Conservation (phyloP, 2,888 invertebrate species). For the Octonoba sinensis region DNA sequence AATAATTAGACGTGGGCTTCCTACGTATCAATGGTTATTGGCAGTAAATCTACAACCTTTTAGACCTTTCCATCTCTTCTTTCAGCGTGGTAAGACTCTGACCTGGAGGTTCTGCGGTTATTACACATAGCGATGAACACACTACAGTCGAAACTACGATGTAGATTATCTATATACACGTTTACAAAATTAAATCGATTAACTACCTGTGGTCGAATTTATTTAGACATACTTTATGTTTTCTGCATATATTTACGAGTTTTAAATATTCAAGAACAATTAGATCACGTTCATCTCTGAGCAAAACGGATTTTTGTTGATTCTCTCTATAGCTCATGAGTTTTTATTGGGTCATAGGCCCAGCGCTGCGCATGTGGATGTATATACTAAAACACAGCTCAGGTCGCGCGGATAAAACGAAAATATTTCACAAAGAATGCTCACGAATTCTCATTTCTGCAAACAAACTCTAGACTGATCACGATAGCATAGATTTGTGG, state of each 20-base stretch:
- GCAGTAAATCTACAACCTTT: conserved; percentile 53
- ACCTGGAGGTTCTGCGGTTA: conserved; percentile 61
- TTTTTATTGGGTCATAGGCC: conserved; percentile 40
- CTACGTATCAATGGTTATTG: conserved; percentile 62
- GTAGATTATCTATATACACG: conserved; percentile 60
- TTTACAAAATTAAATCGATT: conserved; percentile 63
- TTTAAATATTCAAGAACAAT: conserved; percentile 57
- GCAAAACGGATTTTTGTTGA: conserved; percentile 49
- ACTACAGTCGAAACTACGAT: conserved; percentile 50
- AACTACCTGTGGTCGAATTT: conserved; percentile 50
- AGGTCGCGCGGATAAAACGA: conserved; percentile 47
- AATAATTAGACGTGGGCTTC: conserved; percentile 59
- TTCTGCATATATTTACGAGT: conserved; percentile 41
- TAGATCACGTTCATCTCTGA: conserved; percentile 56
- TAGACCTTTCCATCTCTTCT: conserved; percentile 37
- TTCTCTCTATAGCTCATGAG: conserved; percentile 61
- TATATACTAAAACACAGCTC: conserved; percentile 48
- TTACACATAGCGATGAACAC: conserved; percentile 44
- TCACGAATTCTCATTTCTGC: conserved; percentile 47
- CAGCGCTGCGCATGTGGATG: conserved; percentile 53
- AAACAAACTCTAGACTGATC: neutral
- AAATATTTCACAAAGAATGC: conserved; percentile 38
- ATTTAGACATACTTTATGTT: conserved; percentile 29
- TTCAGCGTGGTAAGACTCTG: conserved; percentile 38
- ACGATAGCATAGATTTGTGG: neutral